Conservation (phyloP, 2,888 invertebrate species). For the Phortica okadai region DNA sequence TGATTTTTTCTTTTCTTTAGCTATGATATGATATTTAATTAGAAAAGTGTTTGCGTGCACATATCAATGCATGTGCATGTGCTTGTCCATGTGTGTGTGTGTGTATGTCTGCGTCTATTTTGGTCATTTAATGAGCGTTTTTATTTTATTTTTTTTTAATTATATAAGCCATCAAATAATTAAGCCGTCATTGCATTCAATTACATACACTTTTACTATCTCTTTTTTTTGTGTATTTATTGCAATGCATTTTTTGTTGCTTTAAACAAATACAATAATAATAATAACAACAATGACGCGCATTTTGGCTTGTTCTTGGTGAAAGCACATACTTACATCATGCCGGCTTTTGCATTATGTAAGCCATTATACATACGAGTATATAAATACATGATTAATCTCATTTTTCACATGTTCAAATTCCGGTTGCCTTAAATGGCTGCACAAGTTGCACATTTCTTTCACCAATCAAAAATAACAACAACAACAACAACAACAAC, state of each 20-base stretch:
- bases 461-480: neutral
- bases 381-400: neutral
- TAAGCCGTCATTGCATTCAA: slow-evolving; percentile 59
- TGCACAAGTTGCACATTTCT: slow-evolving; percentile 17
- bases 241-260: neutral
- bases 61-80: neutral
- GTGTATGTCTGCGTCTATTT: slow-evolving; percentile 55
- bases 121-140: slow-evolving; percentile 59
- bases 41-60: slow-evolving; percentile 54
- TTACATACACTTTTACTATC: slow-evolving; percentile 66
- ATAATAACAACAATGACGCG: too few species aligned
- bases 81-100: slow-evolving; percentile 25
- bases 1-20: slow-evolving; percentile 28
- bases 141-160: slow-evolving; percentile 64
- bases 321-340: neutral
- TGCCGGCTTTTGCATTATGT: neutral
- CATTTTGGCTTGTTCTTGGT: neutral
- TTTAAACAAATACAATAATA: neutral
- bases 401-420: slow-evolving; percentile 3
- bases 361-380: neutral
- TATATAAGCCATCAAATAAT: slow-evolving; percentile 70
- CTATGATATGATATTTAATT: slow-evolving; percentile 56
- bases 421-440: slow-evolving; percentile 21
- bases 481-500: neutral
- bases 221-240: slow-evolving; percentile 31